Base-by-base conservation (phyloP, 2,888 invertebrate genomes). In the Synergus umbraculus region DNA sequence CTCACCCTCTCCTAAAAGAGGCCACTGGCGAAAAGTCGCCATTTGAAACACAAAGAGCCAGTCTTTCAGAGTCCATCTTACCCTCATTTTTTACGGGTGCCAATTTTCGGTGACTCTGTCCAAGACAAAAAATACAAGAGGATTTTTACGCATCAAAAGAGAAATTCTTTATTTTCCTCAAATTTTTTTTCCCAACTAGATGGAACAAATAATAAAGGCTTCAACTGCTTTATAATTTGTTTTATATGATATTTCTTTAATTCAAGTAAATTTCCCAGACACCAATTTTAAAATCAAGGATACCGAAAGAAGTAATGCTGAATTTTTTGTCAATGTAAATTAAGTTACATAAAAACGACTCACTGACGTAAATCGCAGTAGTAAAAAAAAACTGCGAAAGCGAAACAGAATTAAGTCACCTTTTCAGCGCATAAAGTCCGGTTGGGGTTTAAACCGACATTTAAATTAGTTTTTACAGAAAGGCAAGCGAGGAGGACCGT, bases 41-140 rank as follows among this genome's bases (percentile, higher is more conserved):
- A 89, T 90, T 90, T 89, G 83, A 85, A 81, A 87, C 86, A 89
- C 88, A 87, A 89, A 90, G 87, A 86, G 85, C 78, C 76, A 54
- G 81, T 82, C 81, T 86, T 85, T 84, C 82, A 43, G 81, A 86
- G 86, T 88, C 85, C 83, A 86, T 87, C 87, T 79, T 78, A 76
- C 77, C 79, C 65, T 44, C 65, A 49, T 49, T 46, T 73, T 73
- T 73, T 37, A 37, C 29, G 46, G 49, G 37, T 54, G 54, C 37
- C 73, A 54, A 73, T 73, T 73, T 37, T n/a, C 49, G 10, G 4
- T 13, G 18, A 5, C 37, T 37, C n/a, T n/a, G 29, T 0, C 12
- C 22, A 29, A 60, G 29, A 54, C 37, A 54, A 29, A 73, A 49
- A 49, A 7, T n/a, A 22, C 13, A n/a, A 15, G 15, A 49, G 22